These are phyloP conservation scores for Blera fallax DNA, from an alignment of 2,888 invertebrate species.

Conservation along the genomic window DNA sequence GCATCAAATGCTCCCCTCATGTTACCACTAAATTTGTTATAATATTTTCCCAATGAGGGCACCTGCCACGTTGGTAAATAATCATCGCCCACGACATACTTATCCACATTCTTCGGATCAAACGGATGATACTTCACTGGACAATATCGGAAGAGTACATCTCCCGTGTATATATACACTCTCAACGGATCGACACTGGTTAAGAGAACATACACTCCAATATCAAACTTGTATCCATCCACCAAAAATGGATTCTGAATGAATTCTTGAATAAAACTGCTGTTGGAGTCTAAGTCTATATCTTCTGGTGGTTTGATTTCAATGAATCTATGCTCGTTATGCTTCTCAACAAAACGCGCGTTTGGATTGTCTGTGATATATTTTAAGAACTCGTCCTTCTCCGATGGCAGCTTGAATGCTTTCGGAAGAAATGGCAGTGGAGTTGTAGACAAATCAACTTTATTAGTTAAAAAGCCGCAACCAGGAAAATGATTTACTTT, in stretches of 20 bases:
- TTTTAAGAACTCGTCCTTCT: slow-evolving; percentile 86
- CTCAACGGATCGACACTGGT: slow-evolving; percentile 95
- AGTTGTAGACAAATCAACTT: slow-evolving; percentile 93
- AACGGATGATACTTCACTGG: slow-evolving; percentile 95
- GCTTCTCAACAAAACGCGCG: slow-evolving; percentile 93
- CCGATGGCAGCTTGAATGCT: slow-evolving; percentile 93
- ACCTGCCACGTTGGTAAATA: slow-evolving; percentile 98
- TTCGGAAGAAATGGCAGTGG: slow-evolving; percentile 90
- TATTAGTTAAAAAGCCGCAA: slow-evolving; percentile 95
- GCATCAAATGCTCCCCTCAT: slow-evolving; percentile 94
- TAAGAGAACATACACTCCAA: slow-evolving; percentile 95
- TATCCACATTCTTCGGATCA: slow-evolving; percentile 88
- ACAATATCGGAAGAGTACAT: slow-evolving; percentile 95
- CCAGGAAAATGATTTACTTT: slow-evolving; percentile 97
- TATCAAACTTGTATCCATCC: slow-evolving; percentile 97
- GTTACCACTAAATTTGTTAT: slow-evolving; percentile 87
- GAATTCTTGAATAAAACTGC: slow-evolving; percentile 95
- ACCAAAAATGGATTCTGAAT: slow-evolving; percentile 93
- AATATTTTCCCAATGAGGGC: slow-evolving; percentile 88
- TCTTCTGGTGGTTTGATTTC: slow-evolving; percentile 87
- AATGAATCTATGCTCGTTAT: slow-evolving; percentile 95
- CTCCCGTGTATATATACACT: slow-evolving; percentile 94
- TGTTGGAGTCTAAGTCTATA: slow-evolving; percentile 86
- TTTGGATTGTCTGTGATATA: slow-evolving; percentile 87
- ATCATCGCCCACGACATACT: slow-evolving; percentile 97